Percentiles rank a stretch among this genome's conserved stretches.
phyloP scores from a whole-genome alignment of 2,797 vertebrate species.

The Parauchenoglanis ngamensis region DNA sequence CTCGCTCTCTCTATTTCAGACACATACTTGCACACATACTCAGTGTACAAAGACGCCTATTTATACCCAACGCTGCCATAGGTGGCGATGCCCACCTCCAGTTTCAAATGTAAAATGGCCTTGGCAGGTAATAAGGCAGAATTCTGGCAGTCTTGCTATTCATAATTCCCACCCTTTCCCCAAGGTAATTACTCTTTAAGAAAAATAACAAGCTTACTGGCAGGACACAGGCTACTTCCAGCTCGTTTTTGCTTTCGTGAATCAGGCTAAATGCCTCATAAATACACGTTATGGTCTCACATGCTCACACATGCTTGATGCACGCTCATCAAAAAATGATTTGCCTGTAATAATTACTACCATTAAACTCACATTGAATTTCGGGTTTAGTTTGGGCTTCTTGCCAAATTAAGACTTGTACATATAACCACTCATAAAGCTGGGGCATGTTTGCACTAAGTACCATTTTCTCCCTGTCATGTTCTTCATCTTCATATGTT shows the following conservation, averaged over 20 bases:
- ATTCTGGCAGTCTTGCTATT: slow-evolving; percentile 57
- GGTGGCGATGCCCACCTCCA: slow-evolving; percentile 64
- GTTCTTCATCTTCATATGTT: background rate
- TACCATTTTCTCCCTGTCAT: slow-evolving; percentile 15
- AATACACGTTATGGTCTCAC: background rate
- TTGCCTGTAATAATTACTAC: slow-evolving; percentile 65
- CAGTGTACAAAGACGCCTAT: slow-evolving; percentile 56
- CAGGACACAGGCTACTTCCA: slow-evolving; percentile 13
- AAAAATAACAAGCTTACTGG: slow-evolving; percentile 56
- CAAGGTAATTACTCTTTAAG: slow-evolving; percentile 16
- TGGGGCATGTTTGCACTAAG: slow-evolving; percentile 46
- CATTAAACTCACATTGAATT: slow-evolving; percentile 53
- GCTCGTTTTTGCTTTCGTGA: slow-evolving; percentile 1
- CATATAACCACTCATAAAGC: slow-evolving; percentile 63
- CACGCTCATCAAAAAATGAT: slow-evolving; percentile 66
- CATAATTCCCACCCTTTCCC: slow-evolving; percentile 16
- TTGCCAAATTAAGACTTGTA: slow-evolving; percentile 62
- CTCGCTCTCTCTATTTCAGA: slow-evolving; percentile 14
- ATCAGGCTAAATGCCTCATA: slow-evolving; percentile 2
- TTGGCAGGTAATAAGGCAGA: slow-evolving; percentile 52
- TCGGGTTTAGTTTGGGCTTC: slow-evolving; percentile 60
- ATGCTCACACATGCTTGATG: background rate
- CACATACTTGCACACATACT: slow-evolving; percentile 44
- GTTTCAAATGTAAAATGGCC: slow-evolving; percentile 57
- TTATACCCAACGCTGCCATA: slow-evolving; percentile 59